A percentile compares a stretch with the other conserved stretches of the same genome.
phyloP scores from a whole-genome alignment of 2,888 invertebrate genomes.

The Arge pagana region DNA sequence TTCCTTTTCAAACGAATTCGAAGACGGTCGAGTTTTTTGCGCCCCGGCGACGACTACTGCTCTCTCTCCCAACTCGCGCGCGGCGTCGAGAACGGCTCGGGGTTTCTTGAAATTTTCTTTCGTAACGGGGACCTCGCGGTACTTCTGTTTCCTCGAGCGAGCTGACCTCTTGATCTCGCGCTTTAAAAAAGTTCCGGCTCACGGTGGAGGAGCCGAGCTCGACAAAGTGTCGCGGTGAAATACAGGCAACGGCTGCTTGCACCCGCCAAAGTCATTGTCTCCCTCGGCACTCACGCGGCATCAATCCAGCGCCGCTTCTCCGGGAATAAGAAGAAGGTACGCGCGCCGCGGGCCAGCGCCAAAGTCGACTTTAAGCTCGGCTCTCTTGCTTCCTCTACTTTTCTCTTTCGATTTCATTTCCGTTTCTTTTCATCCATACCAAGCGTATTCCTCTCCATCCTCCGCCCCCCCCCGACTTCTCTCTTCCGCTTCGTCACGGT shows the following conservation, averaged over 20 bases:
- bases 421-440: too few species aligned
- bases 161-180: slow-evolving; percentile 20
- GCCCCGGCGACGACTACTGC: not conserved
- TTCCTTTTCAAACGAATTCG: slow-evolving; percentile 5
- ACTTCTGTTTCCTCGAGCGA: slow-evolving; percentile 9
- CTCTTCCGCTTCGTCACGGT: not conserved
- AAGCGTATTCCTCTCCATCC: too few species aligned
- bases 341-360: too few species aligned
- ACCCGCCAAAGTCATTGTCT: slow-evolving; percentile 21
- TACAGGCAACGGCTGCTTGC: slow-evolving; percentile 21
- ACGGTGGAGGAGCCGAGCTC: not conserved
- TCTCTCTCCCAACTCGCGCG: not conserved
- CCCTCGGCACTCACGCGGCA: slow-evolving; percentile 25
- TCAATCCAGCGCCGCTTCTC: slow-evolving; percentile 24
- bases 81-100: not conserved
- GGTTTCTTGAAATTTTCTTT: slow-evolving; percentile 10
- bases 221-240: slow-evolving; percentile 26
- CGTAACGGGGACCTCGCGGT: not conserved
- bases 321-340: too few species aligned
- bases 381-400: too few species aligned
- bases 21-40: slow-evolving; percentile 1
- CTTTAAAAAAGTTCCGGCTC: not conserved
- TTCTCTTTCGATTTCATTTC: too few species aligned
- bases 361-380: too few species aligned
- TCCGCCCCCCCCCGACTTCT: not conserved